These are phyloP conservation scores for Lycorma delicatula DNA, from an alignment of 1,140 invertebrate genomes.

Conservation along the genomic window DNA sequence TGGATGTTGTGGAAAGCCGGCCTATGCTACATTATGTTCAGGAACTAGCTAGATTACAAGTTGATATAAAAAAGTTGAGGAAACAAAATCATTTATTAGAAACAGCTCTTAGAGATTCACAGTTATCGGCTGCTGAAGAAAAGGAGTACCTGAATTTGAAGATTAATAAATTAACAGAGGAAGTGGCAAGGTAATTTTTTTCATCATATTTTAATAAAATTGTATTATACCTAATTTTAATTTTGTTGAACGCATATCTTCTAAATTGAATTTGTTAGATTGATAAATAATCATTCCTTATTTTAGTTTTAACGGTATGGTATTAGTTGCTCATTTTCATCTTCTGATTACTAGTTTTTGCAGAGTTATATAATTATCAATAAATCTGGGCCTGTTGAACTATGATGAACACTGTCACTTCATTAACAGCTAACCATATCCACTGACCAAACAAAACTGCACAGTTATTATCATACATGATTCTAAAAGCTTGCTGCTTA, in stretches of 20 bases:
- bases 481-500: too few relatives aligned
- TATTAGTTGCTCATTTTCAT: too few relatives aligned
- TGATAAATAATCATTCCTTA: too few relatives aligned
- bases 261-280: too few relatives aligned
- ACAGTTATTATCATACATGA: too few relatives aligned
- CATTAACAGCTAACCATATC: too few relatives aligned
- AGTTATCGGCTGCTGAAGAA: conserved; percentile 45
- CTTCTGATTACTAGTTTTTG: too few relatives aligned
- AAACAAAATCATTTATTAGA: conserved; percentile 65
- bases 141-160: conserved; percentile 50
- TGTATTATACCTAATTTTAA: neutral
- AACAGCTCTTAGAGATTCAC: conserved; percentile 52
- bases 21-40: conserved; percentile 77
- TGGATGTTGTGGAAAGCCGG: conserved; percentile 31
- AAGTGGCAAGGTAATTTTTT: conserved; percentile 46
- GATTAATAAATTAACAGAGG: conserved; percentile 46
- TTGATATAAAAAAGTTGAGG: conserved; percentile 63
- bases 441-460: too few relatives aligned
- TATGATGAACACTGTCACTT: too few relatives aligned
- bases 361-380: too few relatives aligned
- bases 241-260: neutral
- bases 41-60: conserved; percentile 69
- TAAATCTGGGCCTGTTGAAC: too few relatives aligned
- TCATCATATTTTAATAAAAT: conserved; percentile 9
- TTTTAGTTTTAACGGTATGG: too few relatives aligned